Percentiles rank a stretch among this genome's conserved stretches.
These are phyloP conservation scores for Philhelius pedissequus DNA, from an alignment of 2,888 invertebrate species.

Conservation along the genomic window DNA sequence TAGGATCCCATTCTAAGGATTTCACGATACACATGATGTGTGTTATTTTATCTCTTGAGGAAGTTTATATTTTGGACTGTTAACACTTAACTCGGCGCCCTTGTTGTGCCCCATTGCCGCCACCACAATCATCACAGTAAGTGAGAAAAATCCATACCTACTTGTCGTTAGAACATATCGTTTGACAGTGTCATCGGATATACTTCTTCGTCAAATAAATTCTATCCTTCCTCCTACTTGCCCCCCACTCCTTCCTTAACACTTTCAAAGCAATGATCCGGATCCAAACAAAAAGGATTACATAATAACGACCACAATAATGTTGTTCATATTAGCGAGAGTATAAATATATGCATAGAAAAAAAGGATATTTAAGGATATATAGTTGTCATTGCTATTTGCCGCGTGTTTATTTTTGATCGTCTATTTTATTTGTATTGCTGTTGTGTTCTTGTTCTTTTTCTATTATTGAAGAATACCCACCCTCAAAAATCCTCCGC, in stretches of 20 bases:
- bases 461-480: not conserved
- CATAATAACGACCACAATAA: conserved; percentile 55
- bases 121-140: conserved; percentile 47
- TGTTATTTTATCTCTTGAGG: conserved; percentile 17
- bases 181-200: conserved; percentile 7
- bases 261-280: not conserved
- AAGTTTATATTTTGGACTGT: not conserved
- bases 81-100: conserved; percentile 17
- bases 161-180: conserved; percentile 20
- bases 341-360: conserved; percentile 38
- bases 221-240: not conserved
- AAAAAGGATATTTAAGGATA: conserved; percentile 35
- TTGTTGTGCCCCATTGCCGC: conserved; percentile 37
- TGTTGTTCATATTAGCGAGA: conserved; percentile 58
- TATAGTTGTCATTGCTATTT: conserved; percentile 33
- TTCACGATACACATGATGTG: not conserved
- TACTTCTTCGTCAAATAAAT: not conserved
- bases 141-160: conserved; percentile 43
- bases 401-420: conserved; percentile 29
- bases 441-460: conserved; percentile 1
- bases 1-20: not conserved
- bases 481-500: not conserved
- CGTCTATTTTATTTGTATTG: not conserved
- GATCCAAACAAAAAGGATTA: conserved; percentile 60
- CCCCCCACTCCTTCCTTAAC: not conserved